phyloP scores from a whole-genome alignment of 2,113 vertebrate genomes.

The Tachysurus vachellii region DNA sequence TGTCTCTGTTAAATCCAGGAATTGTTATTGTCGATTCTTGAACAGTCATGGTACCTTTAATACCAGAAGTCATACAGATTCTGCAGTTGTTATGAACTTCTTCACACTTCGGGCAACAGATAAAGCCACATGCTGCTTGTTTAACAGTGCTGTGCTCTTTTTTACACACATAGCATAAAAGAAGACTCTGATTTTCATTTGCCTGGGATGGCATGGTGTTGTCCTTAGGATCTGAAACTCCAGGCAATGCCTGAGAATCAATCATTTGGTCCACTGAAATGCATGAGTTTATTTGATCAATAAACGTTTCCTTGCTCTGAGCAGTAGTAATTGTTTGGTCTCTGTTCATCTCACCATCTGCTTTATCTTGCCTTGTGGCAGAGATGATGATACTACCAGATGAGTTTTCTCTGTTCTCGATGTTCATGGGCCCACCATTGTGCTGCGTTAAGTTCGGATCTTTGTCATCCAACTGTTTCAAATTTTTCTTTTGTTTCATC shows the following conservation, averaged over 20 bases:
- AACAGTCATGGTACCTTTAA: constrained; percentile 46
- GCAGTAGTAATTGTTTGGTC: not conserved
- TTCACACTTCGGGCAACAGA: constrained; percentile 14
- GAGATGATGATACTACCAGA: not conserved
- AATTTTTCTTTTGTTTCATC: not conserved
- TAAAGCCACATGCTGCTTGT: not conserved
- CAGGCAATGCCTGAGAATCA: not conserved
- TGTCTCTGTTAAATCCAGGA: constrained; percentile 54
- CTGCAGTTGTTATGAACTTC: constrained; percentile 21
- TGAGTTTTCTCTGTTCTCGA: not conserved
- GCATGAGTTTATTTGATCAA: not conserved
- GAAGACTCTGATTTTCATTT: not conserved
- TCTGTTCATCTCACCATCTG: not conserved
- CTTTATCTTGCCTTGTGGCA: not conserved
- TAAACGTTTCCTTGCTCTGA: not conserved
- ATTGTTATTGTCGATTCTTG: constrained; percentile 56
- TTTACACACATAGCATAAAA: not conserved
- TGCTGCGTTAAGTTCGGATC: not conserved
- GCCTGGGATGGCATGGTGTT: not conserved
- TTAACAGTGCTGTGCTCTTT: not conserved
- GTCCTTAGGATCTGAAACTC: too few relatives aligned
- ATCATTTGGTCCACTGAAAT: not conserved
- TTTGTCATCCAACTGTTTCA: not conserved
- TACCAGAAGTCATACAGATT: not conserved
- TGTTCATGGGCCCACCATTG: not conserved